Evolutionary conservation across 2,888 invertebrate species (phyloP), one percentile per base, ranked within the genome.

Genomic region (Agrotis exclamationis): DNA sequence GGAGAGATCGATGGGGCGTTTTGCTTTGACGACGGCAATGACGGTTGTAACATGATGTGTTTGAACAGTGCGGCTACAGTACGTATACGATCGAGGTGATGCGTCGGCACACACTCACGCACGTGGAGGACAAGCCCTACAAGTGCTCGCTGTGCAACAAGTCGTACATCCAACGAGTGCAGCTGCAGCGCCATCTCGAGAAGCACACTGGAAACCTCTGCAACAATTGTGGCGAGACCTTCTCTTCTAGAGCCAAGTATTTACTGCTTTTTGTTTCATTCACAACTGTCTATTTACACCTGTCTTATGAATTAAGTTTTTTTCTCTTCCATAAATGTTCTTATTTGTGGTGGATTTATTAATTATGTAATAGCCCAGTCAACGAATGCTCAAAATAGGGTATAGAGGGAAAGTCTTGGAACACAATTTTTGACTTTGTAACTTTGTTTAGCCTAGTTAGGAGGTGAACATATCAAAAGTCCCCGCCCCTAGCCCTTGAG

Each of bases 11-110:
- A 11, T 1, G 39, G 9, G 39, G 39, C 39, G 39, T 16, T 14
- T 28, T 3, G 13, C 0, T 28, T 58, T 44, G 11, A 14, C 14
- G 44, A 4, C 4, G 44, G 39, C 24, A 47, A 20, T 13, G n/a
- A 39, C 39, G 20, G 7, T 50, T 28, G 7, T 56, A 45, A 56
- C 16, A 11, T 3, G 1, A 18, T 16, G 7, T 62, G 24, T 39
- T 11, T 57, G 86, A 93, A 65, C 91, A 98, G 98, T 98, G 98
- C 86, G 97, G 97, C 51, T 97, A 97, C 90, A 97, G 97, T 66
- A 98, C 98, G 87, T 97, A 97, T 65, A 98, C 98, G 0, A 97
- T 98, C 85, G 98, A 98, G 90, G 98, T 98, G 70, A 95, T 98
- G 83, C 98, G 98, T 83, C 97, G 98, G 3, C 98, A 98, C 89